These are phyloP conservation scores for Rhogogaster chlorosoma DNA, from an alignment of 2,888 invertebrate species.

Conservation along the genomic window DNA sequence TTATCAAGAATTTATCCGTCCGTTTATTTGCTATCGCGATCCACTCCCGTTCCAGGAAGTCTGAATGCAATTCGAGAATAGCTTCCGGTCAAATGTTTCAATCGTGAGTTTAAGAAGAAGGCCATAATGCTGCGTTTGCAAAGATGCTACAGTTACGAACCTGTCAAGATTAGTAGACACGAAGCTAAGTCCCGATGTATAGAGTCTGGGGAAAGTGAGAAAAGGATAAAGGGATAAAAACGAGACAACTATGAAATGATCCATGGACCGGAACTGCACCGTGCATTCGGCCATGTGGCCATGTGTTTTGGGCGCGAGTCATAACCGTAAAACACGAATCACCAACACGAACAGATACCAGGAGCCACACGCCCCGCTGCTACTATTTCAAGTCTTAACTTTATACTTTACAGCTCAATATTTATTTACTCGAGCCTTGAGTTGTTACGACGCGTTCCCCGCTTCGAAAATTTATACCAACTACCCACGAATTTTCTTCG, in stretches of 20 bases:
- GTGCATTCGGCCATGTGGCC: conserved; percentile 68
- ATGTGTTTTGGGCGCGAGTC: conserved; percentile 62
- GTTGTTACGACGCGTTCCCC: conserved; percentile 54
- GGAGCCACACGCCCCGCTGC: conserved; percentile 52
- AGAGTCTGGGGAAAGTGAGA: conserved; percentile 34
- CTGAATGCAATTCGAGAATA: neutral
- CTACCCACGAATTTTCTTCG: conserved; percentile 37
- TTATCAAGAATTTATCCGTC: conserved; percentile 34
- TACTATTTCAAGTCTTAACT: conserved; percentile 51
- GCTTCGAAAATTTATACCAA: conserved; percentile 53
- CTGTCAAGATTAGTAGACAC: conserved; percentile 35
- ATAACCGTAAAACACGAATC: conserved; percentile 69
- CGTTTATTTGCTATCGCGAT: neutral
- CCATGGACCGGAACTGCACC: conserved; percentile 67
- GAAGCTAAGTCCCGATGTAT: conserved; percentile 9
- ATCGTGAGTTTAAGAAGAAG: neutral
- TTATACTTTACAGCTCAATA: conserved; percentile 52
- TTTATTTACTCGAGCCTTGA: conserved; percentile 49
- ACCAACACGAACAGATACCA: conserved; percentile 58
- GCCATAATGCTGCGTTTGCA: too few relatives aligned
- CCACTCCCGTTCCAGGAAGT: neutral
- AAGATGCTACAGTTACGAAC: neutral
- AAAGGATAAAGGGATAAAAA: conserved; percentile 42
- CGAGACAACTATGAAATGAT: conserved; percentile 59
- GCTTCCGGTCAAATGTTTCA: neutral